A percentile compares a stretch with the other conserved stretches of the same genome.
Evolutionary conservation across 2,113 vertebrate genomes (phyloP).

Genomic region (Monarcha castaneiventris): DNA sequence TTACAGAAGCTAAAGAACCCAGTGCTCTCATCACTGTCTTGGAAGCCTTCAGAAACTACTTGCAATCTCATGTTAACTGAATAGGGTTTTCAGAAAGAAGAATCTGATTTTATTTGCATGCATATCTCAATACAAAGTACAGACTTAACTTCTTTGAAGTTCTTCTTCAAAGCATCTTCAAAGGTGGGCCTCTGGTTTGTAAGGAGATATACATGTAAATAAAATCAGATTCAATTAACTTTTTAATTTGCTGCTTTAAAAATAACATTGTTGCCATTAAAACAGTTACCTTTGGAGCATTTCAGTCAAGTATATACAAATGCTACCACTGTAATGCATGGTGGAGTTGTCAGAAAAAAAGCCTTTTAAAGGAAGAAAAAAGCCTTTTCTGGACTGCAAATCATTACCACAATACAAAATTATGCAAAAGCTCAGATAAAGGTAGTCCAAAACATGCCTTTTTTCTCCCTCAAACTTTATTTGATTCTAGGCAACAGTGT

Average conservation of each 20-base stretch:
- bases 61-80: constrained; percentile 22
- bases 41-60: background rate
- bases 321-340: background rate
- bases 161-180: constrained; percentile 54
- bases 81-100: background rate
- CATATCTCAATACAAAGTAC: constrained; percentile 46
- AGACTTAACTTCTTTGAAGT: constrained; percentile 31
- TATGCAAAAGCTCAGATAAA: background rate
- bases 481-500: background rate
- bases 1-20: background rate
- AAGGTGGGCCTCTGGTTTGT: background rate
- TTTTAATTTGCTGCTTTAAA: constrained; percentile 33
- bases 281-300: background rate
- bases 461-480: background rate
- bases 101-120: constrained; percentile 52
- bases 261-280: constrained; percentile 19
- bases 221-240: constrained; percentile 18
- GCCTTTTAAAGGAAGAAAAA: background rate
- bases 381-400: background rate
- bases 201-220: constrained; percentile 32
- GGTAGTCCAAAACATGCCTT: background rate
- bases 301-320: background rate
- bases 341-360: background rate
- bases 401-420: background rate
- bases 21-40: constrained; percentile 15